Evolutionary conservation across 1,140 invertebrate genomes (phyloP).

Genomic region (Apolygus lucorum): DNA sequence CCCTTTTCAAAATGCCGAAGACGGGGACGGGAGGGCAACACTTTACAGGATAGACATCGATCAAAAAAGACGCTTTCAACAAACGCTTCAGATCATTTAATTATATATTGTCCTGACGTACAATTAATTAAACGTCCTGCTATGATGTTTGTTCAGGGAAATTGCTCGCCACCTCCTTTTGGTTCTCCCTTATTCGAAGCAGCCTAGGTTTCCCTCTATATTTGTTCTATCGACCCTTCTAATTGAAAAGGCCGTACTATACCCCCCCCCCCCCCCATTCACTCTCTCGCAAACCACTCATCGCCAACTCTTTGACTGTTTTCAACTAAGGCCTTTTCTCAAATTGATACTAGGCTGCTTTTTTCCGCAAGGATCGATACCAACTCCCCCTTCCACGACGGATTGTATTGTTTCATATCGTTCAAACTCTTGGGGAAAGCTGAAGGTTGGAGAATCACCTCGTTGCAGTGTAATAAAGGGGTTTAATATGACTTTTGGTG

Average conservation of each 20-base stretch:
- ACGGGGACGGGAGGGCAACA: not conserved
- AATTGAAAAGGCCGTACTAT: conserved; percentile 19
- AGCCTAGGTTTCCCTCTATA: conserved; percentile 20
- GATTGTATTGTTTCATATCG: no score
- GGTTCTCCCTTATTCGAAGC: conserved; percentile 18
- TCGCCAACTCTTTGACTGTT: not conserved
- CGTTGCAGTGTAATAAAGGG: no score
- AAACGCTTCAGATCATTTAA: conserved; percentile 22
- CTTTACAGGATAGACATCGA: conserved; percentile 7
- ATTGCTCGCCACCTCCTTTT: conserved; percentile 22
- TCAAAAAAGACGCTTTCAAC: conserved; percentile 18
- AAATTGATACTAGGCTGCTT: not conserved
- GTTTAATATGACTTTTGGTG: no score
- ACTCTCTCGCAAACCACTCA: not conserved
- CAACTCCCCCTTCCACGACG: no score
- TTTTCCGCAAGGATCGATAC: no score
- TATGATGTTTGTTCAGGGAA: conserved; percentile 22
- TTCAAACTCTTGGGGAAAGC: no score
- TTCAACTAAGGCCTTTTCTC: not conserved
- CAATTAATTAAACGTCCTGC: conserved; percentile 18
- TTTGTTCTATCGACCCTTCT: conserved; percentile 22
- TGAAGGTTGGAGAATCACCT: no score
- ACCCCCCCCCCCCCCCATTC: not conserved
- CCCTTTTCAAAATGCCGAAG: not conserved
- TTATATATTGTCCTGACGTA: conserved; percentile 19